Percentiles rank a stretch among this genome's conserved stretches.
These are phyloP conservation scores for Helicolenus hilgendorfi DNA, from an alignment of 2,797 vertebrate species.

Conservation along the genomic window DNA sequence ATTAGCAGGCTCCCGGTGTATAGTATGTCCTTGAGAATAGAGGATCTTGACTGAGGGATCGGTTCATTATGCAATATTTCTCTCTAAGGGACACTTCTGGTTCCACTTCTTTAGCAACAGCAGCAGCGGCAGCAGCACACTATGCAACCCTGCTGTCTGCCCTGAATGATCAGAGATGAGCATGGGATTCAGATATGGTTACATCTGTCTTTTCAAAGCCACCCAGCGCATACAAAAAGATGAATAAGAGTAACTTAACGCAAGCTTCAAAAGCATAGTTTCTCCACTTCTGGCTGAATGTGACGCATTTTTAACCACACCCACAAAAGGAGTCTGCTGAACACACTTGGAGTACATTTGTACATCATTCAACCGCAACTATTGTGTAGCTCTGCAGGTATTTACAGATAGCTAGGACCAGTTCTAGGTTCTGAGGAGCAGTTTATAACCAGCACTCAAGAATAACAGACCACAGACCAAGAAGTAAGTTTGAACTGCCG, in stretches of 20 bases:
- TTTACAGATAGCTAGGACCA: no score
- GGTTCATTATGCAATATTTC: constrained; percentile 58
- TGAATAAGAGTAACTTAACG: neutral
- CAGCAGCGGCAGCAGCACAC: neutral
- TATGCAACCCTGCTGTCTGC: constrained; percentile 34
- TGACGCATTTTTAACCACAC: neutral
- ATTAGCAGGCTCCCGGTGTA: constrained; percentile 46
- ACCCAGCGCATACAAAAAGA: neutral
- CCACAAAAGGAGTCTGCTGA: neutral
- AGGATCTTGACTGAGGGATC: constrained; percentile 55
- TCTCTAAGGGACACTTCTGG: constrained; percentile 54
- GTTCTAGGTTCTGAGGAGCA: neutral
- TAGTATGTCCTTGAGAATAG: constrained; percentile 61
- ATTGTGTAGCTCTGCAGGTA: no score
- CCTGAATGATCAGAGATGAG: constrained; percentile 31
- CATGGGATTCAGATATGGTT: constrained; percentile 11
- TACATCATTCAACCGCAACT: neutral
- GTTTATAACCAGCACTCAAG: neutral
- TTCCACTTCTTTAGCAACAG: constrained; percentile 44
- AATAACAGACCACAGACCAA: neutral
- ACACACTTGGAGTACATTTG: neutral
- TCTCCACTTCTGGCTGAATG: neutral
- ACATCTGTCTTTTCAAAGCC: constrained; percentile 30
- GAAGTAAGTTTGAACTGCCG: neutral
- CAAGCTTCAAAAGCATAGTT: neutral